Percentiles rank a stretch among this genome's conserved stretches.
Evolutionary conservation across 2,888 invertebrate species (phyloP).

Genomic region (Zeuzera pyrina): DNA sequence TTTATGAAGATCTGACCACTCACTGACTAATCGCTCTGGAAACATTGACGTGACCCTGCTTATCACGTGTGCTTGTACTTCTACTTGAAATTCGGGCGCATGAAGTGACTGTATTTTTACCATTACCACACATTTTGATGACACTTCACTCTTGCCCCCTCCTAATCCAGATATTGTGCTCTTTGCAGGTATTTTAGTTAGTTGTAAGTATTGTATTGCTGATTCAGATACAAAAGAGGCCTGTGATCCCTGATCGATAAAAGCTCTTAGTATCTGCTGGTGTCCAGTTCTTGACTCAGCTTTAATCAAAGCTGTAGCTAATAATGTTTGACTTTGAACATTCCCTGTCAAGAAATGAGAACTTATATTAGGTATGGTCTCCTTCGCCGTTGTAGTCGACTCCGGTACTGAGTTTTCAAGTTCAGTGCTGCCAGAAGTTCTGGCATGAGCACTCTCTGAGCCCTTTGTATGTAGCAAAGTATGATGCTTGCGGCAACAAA

Average conservation of each 20-base stretch:
- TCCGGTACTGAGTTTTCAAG: too few species aligned
- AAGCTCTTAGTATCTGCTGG: slow-evolving; percentile 9
- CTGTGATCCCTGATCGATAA: slow-evolving; percentile 11
- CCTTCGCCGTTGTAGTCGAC: too few species aligned
- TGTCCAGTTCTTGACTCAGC: slow-evolving; percentile 9
- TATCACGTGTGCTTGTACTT: background rate
- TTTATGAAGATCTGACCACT: too few species aligned
- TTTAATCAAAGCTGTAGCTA: slow-evolving; percentile 4
- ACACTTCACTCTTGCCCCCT: slow-evolving; percentile 9
- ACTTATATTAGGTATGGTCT: too few species aligned
- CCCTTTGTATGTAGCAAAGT: too few species aligned
- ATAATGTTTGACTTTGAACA: too few species aligned
- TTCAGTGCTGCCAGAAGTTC: too few species aligned
- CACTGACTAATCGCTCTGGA: too few species aligned
- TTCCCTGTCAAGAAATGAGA: too few species aligned
- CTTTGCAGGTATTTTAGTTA: slow-evolving; percentile 7
- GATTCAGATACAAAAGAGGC: slow-evolving; percentile 15
- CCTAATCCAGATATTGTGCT: slow-evolving; percentile 10
- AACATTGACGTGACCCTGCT: too few species aligned
- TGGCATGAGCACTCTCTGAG: too few species aligned
- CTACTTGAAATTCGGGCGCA: slow-evolving; percentile 7
- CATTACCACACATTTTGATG: slow-evolving; percentile 10
- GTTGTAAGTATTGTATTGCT: slow-evolving; percentile 7
- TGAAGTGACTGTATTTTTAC: slow-evolving; percentile 10
- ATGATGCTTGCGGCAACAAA: too few species aligned